These are phyloP conservation scores for Sipha flava DNA, from an alignment of 1,140 invertebrate species.

Conservation along the genomic window DNA sequence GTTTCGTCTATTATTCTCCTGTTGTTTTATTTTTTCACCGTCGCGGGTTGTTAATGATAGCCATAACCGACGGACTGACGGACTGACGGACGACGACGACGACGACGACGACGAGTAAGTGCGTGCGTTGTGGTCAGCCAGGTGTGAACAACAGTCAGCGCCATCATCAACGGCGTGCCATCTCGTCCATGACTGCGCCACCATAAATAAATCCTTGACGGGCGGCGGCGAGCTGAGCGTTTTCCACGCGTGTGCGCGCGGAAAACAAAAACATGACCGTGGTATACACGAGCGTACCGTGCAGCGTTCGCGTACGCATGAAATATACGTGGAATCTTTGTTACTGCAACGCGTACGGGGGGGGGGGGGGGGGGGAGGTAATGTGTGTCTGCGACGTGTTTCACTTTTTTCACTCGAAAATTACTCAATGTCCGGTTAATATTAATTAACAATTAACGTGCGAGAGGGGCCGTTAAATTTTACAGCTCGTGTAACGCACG, in stretches of 20 bases:
- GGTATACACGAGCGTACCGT: no score
- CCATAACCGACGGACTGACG: no score
- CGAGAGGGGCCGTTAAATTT: background rate
- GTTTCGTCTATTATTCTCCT: background rate
- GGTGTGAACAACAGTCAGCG: slow-evolving; percentile 13
- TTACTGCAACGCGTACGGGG: no score
- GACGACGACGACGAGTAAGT: background rate
- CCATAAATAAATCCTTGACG: slow-evolving; percentile 30
- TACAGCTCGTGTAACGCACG: background rate
- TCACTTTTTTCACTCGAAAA: slow-evolving; percentile 30
- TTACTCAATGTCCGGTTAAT: slow-evolving; percentile 30
- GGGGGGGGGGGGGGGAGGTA: no score
- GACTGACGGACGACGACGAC: no score
- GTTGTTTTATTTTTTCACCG: background rate
- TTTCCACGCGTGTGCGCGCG: slow-evolving; percentile 22
- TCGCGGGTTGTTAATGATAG: background rate
- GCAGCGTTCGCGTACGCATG: no score
- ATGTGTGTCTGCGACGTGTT: no score
- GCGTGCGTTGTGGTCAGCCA: background rate
- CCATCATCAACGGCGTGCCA: background rate
- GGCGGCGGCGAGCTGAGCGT: background rate
- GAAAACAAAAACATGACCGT: background rate
- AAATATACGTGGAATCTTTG: no score
- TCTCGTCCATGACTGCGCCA: slow-evolving; percentile 28
- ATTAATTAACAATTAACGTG: background rate